Base-by-base conservation (phyloP, 2,113 vertebrate species). In the Emydura subglobosa region DNA sequence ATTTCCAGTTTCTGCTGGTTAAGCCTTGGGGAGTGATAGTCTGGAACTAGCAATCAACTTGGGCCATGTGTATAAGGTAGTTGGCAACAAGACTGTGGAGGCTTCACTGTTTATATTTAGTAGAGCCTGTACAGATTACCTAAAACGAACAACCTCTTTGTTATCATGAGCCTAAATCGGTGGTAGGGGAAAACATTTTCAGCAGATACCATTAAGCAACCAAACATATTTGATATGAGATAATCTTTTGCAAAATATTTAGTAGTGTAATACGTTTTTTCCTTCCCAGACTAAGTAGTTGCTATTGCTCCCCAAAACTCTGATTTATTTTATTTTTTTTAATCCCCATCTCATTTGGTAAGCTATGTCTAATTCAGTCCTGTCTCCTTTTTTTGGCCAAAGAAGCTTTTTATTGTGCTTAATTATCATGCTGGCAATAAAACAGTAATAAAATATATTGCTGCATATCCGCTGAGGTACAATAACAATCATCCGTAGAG, bases 371-470 rank as follows among this genome's bases (percentile, higher is more conserved):
- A 90, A 93, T 88, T 91, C 88, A 91, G 31, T 17, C 54, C 27
- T 24, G 8, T 94, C 57, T 92, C 59, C 24, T 82, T 12, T 47
- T 92, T 94, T 88, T 95, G 82, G 39, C 90, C 54, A 81, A 42
- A 94, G 72, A 79, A 89, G 13, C 49, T 89, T 97, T 97, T 86
- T 78, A 86, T 80, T 74, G 72, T 96, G 42, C 91, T 97, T 89
- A 90, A 94, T 94, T 90, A 95, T 95, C 54, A 11, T 5, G 11
- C 65, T 85, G 68, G 85, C 87, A 87, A 29, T 92, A 95, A 96
- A 92, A 83, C 59, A 49, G 79, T 51, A 25, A 82, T 83, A 88
- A 95, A 94, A 95, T 84, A 83, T 84, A 79, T 89, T 97, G 34
- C 74, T 94, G 61, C 65, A 83, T 94, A 88, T 88, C 8, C 2